A percentile compares a stretch with the other conserved stretches of the same genome.
These are phyloP conservation scores for Notechis scutatus DNA, from an alignment of 2,113 vertebrate species.

Conservation along the genomic window DNA sequence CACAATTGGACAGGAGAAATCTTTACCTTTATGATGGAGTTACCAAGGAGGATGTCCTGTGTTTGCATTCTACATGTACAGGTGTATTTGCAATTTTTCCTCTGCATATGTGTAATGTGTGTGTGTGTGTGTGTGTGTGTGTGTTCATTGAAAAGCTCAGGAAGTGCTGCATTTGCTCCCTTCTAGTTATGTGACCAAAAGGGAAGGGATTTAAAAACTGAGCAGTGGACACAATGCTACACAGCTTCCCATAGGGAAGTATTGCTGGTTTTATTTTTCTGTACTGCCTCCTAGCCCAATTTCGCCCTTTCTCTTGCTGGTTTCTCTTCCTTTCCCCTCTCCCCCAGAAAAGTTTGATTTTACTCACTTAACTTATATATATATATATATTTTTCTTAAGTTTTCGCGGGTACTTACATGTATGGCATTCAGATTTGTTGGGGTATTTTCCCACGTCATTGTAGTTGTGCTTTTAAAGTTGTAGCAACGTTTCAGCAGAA, in stretches of 20 bases:
- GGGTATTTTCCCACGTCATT: too few species aligned
- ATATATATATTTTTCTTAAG: too few species aligned
- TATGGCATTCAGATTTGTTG: too few species aligned
- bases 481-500: too few species aligned
- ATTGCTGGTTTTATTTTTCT: neutral
- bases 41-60: neutral
- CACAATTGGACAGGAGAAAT: neutral
- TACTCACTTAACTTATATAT: neutral
- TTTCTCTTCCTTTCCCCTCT: neutral
- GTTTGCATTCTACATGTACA: neutral
- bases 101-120: neutral
- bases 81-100: neutral
- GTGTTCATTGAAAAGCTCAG: neutral
- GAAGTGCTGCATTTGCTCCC: neutral
- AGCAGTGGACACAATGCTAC: neutral
- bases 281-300: neutral
- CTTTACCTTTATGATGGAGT: neutral
- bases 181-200: neutral
- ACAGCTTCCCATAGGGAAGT: neutral
- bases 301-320: neutral
- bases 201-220: neutral
- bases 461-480: too few species aligned
- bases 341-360: neutral
- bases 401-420: too few species aligned
- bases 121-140: neutral